These are phyloP conservation scores for Melanotaenia trifasciata DNA, from an alignment of 2,797 vertebrate genomes.

Conservation along the genomic window DNA sequence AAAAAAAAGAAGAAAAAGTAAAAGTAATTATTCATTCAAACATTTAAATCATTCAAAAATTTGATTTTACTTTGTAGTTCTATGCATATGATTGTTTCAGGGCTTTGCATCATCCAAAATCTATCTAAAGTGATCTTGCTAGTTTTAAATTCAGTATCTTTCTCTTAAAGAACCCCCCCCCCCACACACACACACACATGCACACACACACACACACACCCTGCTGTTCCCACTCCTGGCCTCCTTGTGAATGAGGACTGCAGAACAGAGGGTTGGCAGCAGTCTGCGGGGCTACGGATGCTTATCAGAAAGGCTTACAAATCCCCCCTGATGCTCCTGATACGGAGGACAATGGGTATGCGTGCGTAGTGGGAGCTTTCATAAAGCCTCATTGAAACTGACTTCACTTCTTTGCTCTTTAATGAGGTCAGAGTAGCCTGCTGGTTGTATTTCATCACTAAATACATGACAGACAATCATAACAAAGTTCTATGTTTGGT, in stretches of 20 bases:
- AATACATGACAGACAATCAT: conserved; percentile 55
- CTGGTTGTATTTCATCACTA: conserved; percentile 68
- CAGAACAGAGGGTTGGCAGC: conserved; percentile 78
- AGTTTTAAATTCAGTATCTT: background rate
- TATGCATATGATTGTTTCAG: background rate
- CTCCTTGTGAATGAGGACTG: conserved; percentile 66
- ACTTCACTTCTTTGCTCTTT: conserved; percentile 67
- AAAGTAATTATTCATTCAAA: background rate
- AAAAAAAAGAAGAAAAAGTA: background rate
- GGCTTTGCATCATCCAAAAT: background rate
- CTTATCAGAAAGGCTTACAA: conserved; percentile 79
- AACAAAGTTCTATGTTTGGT: conserved; percentile 59
- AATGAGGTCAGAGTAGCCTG: conserved; percentile 70
- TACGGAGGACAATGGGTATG: conserved; percentile 81
- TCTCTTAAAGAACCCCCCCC: background rate
- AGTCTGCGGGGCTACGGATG: conserved; percentile 69
- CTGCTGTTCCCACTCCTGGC: conserved; percentile 60
- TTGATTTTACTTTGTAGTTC: background rate
- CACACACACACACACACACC: conserved; percentile 32
- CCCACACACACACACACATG: conserved; percentile 21
- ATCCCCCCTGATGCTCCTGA: conserved; percentile 79
- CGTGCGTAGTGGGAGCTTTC: conserved; percentile 71
- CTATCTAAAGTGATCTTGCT: background rate
- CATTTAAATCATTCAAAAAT: background rate
- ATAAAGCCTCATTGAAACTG: conserved; percentile 77